Percentiles rank a stretch among this genome's conserved stretches.
Evolutionary conservation across 1,140 invertebrate genomes (phyloP).

Genomic region (Teleopsis dalmanni): DNA sequence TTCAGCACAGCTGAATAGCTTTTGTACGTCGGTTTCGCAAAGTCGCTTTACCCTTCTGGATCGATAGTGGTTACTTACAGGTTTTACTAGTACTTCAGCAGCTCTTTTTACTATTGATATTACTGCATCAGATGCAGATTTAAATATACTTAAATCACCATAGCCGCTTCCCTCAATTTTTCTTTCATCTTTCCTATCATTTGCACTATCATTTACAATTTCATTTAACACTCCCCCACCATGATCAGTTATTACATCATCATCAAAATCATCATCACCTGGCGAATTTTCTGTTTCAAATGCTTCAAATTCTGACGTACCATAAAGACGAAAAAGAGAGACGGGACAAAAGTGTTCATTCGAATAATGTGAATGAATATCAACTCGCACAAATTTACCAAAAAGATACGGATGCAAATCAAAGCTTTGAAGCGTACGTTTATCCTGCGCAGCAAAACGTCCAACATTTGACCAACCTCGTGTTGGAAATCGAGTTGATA

Average conservation of each 20-base stretch:
- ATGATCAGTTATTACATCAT: constrained; percentile 47
- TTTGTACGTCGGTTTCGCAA: constrained; percentile 26
- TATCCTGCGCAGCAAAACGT: constrained; percentile 78
- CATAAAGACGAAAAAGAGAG: constrained; percentile 83
- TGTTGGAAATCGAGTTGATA: constrained; percentile 85
- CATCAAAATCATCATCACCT: constrained; percentile 58
- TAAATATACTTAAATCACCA: constrained; percentile 68
- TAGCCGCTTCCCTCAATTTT: no score
- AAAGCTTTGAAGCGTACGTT: constrained; percentile 82
- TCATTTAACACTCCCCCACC: constrained; percentile 44
- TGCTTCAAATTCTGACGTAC: constrained; percentile 85
- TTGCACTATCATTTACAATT: constrained; percentile 15
- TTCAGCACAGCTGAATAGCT: constrained; percentile 21
- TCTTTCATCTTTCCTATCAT: no score
- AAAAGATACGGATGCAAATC: constrained; percentile 70
- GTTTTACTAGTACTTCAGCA: constrained; percentile 68
- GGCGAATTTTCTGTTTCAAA: constrained; percentile 66
- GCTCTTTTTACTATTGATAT: constrained; percentile 84
- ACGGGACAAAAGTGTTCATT: constrained; percentile 96
- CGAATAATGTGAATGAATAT: constrained; percentile 88
- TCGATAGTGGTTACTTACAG: constrained; percentile 26
- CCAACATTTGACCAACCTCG: constrained; percentile 87
- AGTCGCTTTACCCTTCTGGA: constrained; percentile 23
- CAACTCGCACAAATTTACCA: constrained; percentile 89
- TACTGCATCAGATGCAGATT: constrained; percentile 75